Conservation (phyloP, 2,888 invertebrate species). For the Rhyacophila evoluta region DNA sequence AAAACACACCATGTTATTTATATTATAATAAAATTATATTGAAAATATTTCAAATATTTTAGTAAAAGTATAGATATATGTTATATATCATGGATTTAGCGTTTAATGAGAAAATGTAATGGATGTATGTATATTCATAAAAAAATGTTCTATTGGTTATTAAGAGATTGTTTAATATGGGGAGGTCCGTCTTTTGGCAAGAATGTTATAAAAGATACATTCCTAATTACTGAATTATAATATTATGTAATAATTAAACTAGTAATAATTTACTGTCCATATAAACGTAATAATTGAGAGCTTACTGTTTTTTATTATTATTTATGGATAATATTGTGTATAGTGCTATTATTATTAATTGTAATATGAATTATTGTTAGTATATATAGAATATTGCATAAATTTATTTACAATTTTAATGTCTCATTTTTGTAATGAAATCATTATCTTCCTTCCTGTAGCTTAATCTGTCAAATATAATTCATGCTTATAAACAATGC, state of each 20-base stretch:
- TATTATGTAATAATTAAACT: conserved; percentile 4
- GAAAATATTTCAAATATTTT: conserved; percentile 45
- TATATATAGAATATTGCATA: conserved; percentile 4
- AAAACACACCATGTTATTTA: conserved; percentile 33
- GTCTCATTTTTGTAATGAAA: background rate
- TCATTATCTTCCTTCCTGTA: background rate
- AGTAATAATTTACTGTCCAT: conserved; percentile 10
- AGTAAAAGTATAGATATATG: conserved; percentile 43
- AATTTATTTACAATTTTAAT: background rate
- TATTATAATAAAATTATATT: conserved; percentile 34
- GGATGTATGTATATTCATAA: conserved; percentile 25
- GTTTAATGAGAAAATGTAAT: conserved; percentile 26
- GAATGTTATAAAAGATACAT: background rate
- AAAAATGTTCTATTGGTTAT: conserved; percentile 8
- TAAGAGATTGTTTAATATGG: background rate
- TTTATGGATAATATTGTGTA: conserved; percentile 12
- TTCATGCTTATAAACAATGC: no score
- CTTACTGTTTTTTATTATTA: conserved; percentile 11
- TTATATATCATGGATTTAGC: conserved; percentile 31
- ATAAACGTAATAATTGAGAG: conserved; percentile 18
- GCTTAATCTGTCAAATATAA: no score
- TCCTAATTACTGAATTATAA: background rate
- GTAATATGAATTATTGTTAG: background rate
- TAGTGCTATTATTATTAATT: conserved; percentile 6
- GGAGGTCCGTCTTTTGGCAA: background rate